These are phyloP conservation scores for Phycodurus eques DNA, from an alignment of 2,113 vertebrate species.

Conservation along the genomic window DNA sequence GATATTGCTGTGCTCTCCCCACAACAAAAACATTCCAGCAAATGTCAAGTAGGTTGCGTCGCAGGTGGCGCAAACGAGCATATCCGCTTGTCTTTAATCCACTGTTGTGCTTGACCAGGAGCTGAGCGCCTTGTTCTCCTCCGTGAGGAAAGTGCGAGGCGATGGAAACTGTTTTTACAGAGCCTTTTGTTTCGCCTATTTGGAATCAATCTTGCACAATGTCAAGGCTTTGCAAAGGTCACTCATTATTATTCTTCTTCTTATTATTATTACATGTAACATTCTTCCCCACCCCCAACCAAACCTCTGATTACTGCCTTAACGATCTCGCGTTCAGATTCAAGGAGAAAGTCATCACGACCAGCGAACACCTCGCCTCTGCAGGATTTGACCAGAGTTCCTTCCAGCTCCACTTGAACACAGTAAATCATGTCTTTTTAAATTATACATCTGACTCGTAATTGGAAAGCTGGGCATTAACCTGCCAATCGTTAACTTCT, in stretches of 20 bases:
- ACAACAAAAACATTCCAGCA: slow-evolving; percentile 62
- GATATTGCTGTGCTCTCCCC: slow-evolving; percentile 73
- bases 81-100: too few species aligned
- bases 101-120: slow-evolving; percentile 64
- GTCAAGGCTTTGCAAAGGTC: slow-evolving; percentile 73
- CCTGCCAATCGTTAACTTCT: too few species aligned
- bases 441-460: not conserved
- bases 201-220: slow-evolving; percentile 75
- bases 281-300: not conserved
- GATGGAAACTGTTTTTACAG: slow-evolving; percentile 88
- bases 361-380: slow-evolving; percentile 52
- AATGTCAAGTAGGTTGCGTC: slow-evolving; percentile 63
- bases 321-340: slow-evolving; percentile 65
- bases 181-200: slow-evolving; percentile 76
- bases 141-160: slow-evolving; percentile 76
- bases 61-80: not conserved
- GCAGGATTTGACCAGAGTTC: slow-evolving; percentile 69
- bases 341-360: slow-evolving; percentile 68
- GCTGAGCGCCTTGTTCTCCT: slow-evolving; percentile 71
- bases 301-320: not conserved
- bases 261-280: not conserved
- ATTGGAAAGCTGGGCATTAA: too few species aligned
- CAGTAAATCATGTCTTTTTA: slow-evolving; percentile 45
- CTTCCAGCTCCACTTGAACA: slow-evolving; percentile 71
- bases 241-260: slow-evolving; percentile 21